These are phyloP conservation scores for Agrochola lychnidis DNA, from an alignment of 2,888 invertebrate genomes.

Conservation along the genomic window DNA sequence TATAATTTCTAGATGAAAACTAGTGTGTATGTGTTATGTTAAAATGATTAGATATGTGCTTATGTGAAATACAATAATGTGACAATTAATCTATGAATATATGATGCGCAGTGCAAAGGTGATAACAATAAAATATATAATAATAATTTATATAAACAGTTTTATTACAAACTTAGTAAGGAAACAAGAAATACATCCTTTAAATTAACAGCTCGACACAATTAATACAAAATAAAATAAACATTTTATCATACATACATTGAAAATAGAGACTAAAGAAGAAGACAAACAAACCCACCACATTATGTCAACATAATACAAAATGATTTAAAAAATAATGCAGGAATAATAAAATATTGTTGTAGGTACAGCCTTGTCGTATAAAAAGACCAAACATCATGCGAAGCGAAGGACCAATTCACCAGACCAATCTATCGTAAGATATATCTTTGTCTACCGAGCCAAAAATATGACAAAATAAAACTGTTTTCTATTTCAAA, in stretches of 20 bases:
- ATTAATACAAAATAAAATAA: conserved; percentile 1
- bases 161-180: background rate
- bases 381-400: conserved; percentile 27
- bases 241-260: background rate
- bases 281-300: background rate
- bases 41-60: conserved; percentile 1
- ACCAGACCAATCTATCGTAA: conserved; percentile 27
- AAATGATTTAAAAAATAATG: background rate
- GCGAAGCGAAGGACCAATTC: conserved; percentile 31
- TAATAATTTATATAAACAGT: background rate
- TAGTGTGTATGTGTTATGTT: background rate
- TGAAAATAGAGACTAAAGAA: background rate
- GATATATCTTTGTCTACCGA: background rate
- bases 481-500: too few relatives aligned
- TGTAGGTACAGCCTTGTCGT: background rate
- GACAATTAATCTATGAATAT: conserved; percentile 1
- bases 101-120: conserved; percentile 3
- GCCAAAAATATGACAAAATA: too few relatives aligned
- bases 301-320: background rate
- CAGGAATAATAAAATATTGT: background rate
- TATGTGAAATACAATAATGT: conserved; percentile 8
- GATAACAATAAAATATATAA: background rate
- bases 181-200: background rate
- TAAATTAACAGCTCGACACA: background rate
- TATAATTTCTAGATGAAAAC: conserved; percentile 8